A percentile compares a stretch with the other conserved stretches of the same genome.
These are phyloP conservation scores for Drosophila varians DNA, from an alignment of 1,140 invertebrate genomes.

Conservation along the genomic window DNA sequence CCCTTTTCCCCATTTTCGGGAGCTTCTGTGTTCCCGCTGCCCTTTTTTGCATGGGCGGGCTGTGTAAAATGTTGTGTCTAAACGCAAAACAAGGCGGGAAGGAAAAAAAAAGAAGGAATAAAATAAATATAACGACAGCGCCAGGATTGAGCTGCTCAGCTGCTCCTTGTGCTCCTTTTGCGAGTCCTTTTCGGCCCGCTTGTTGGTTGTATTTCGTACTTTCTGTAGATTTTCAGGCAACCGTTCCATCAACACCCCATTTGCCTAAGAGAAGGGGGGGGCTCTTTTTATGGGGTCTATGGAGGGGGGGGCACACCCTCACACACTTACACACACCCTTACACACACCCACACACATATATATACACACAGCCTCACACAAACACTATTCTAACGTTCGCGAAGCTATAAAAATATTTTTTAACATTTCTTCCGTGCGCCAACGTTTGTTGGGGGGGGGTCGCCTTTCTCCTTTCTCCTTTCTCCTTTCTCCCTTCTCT, in stretches of 20 bases:
- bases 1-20: no score
- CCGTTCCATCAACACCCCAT: conserved; percentile 81
- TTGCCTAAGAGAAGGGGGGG: conserved; percentile 76
- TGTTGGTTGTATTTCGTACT: not conserved
- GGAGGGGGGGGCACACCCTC: no score
- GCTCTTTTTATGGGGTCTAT: no score
- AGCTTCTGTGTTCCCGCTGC: no score
- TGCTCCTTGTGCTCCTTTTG: conserved; percentile 2
- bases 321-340: not conserved
- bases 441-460: conserved; percentile 54
- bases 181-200: not conserved
- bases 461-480: conserved; percentile 19
- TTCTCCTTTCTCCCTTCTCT: conserved; percentile 15
- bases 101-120: conserved; percentile 19
- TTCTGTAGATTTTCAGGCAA: conserved; percentile 46
- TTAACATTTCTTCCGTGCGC: conserved; percentile 71
- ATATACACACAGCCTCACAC: conserved; percentile 5
- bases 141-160: conserved; percentile 5
- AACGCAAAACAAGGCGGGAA: conserved; percentile 59
- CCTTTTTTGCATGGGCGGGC: conserved; percentile 6
- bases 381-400: conserved; percentile 81
- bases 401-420: conserved; percentile 80
- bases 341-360: conserved; percentile 1
- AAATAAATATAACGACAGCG: conserved; percentile 40
- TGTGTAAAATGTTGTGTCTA: conserved; percentile 80